Base-by-base conservation (phyloP, 2,888 invertebrate genomes). In the Parapristionchus giblindavisi region DNA sequence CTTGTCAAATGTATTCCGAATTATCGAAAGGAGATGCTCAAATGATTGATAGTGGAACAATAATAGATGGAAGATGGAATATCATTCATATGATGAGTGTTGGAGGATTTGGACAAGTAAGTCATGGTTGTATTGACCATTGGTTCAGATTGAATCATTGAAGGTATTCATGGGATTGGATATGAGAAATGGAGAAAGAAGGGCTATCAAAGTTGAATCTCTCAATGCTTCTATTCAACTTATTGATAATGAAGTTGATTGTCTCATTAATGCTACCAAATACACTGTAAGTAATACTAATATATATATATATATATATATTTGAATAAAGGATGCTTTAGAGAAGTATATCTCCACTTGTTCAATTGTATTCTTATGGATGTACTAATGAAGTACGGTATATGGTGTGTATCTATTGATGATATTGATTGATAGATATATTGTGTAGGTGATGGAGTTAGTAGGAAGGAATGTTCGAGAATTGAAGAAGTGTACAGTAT, bases 391-490 rank as follows among this genome's bases (percentile, higher is more conserved):
- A 24, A 27, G 52, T 54, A 38, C 27, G 54, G 24, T 70, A 54
- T 24, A 70, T 70, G 70, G 70, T 65, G 4, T 43, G 65, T 29
- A n/a, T 43, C 24, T 5, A 6, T 40, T 40, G n/a, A 29, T 43
- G 11, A 3, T 43, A 14, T 11, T 65, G 60, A 32, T 17, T 17
- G 6, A 14, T 6, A n/a, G 34, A 36, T 3, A 61, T 21, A 8
- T 61, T 40, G 43, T n/a, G n/a, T n/a, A 66, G 68, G 79, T 76
- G 24, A 84, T 83, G 84, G 81, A 82, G n/a, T 76, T 78, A n/a
- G 77, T 78, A 43, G 84, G 84, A 3, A 43, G 75, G 66, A 84
- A 81, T 76, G 61, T 84, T 48, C 75, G 77, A 21, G 82, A 84
- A 72, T 70, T 84, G 61, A 79, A 79, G 51, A 80, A 80, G 51